phyloP scores from a whole-genome alignment of 2,113 vertebrate species.

The Myrmecobius fasciatus region DNA sequence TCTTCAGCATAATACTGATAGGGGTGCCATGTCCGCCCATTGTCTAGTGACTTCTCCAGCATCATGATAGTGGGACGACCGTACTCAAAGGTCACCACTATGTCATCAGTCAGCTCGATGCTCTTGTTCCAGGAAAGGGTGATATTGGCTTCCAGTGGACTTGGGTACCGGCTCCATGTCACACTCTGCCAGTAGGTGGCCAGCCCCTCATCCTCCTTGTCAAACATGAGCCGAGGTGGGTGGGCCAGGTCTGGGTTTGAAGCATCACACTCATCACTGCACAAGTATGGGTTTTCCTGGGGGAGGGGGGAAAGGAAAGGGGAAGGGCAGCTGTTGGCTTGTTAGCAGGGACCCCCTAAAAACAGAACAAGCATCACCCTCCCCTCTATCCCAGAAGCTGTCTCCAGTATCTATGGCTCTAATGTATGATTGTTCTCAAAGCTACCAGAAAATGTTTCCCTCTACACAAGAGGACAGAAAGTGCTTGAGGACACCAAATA shows the following conservation, averaged over 20 bases:
- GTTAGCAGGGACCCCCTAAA: constrained; percentile 5
- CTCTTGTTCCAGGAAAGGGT: constrained; percentile 98
- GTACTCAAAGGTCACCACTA: constrained; percentile 96
- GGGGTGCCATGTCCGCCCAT: constrained; percentile 96
- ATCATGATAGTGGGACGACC: constrained; percentile 97
- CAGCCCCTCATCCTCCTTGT: constrained; percentile 92
- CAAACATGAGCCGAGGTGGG: constrained; percentile 95
- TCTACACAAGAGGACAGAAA: not conserved
- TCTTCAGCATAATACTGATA: constrained; percentile 97
- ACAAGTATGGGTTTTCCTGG: constrained; percentile 98
- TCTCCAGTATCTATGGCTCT: not conserved
- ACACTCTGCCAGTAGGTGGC: constrained; percentile 99
- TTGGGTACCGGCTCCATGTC: constrained; percentile 95
- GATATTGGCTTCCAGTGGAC: constrained; percentile 96
- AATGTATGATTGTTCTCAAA: not conserved
- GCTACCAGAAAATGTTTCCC: not conserved
- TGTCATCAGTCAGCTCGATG: constrained; percentile 94
- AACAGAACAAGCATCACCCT: constrained; percentile 19
- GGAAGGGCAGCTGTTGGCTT: constrained; percentile 64
- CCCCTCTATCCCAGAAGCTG: not conserved
- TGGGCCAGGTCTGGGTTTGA: constrained; percentile 97
- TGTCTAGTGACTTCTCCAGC: constrained; percentile 96
- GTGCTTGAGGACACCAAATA: not conserved
- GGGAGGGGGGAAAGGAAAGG: constrained; percentile 63
- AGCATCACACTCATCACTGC: constrained; percentile 98